These are phyloP conservation scores for Montipora cactus DNA, from an alignment of 64 coral and sea anemone species.

Conservation along the genomic window DNA sequence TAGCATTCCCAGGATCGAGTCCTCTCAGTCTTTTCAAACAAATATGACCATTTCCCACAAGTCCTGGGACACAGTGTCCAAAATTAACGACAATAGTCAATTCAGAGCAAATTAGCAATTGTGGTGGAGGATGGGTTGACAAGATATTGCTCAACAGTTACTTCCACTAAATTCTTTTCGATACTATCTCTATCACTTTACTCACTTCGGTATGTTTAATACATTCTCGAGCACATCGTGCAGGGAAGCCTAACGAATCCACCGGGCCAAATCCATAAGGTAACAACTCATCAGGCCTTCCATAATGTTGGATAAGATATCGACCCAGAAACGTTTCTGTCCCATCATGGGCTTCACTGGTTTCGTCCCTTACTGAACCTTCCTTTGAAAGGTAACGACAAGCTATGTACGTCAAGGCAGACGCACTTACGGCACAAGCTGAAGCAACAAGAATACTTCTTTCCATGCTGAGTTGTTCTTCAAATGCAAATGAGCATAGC, in stretches of 20 bases:
- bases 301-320: slow-evolving; percentile 64
- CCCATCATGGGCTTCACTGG: slow-evolving; percentile 33
- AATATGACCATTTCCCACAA: too few species aligned
- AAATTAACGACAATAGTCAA: too few species aligned
- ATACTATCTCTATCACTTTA: too few species aligned
- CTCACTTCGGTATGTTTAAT: slow-evolving; percentile 55
- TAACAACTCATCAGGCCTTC: slow-evolving; percentile 51
- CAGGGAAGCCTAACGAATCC: slow-evolving; percentile 45
- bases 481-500: too few species aligned
- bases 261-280: slow-evolving; percentile 50
- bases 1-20: too few species aligned
- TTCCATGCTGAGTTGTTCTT: not conserved
- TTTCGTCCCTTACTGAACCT: not conserved
- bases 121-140: too few species aligned
- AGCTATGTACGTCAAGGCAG: slow-evolving; percentile 24
- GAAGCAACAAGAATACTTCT: slow-evolving; percentile 16
- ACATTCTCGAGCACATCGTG: slow-evolving; percentile 50
- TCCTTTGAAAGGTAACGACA: slow-evolving; percentile 32
- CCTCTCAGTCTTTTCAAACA: too few species aligned
- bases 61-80: too few species aligned
- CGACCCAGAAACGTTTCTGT: slow-evolving; percentile 43
- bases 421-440: slow-evolving; percentile 30
- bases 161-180: too few species aligned
- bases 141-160: too few species aligned
- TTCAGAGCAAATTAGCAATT: too few species aligned